Percentiles rank a stretch among this genome's conserved stretches.
These are phyloP conservation scores for Ectobius pallidus DNA, from an alignment of 2,888 invertebrate species.

Conservation along the genomic window DNA sequence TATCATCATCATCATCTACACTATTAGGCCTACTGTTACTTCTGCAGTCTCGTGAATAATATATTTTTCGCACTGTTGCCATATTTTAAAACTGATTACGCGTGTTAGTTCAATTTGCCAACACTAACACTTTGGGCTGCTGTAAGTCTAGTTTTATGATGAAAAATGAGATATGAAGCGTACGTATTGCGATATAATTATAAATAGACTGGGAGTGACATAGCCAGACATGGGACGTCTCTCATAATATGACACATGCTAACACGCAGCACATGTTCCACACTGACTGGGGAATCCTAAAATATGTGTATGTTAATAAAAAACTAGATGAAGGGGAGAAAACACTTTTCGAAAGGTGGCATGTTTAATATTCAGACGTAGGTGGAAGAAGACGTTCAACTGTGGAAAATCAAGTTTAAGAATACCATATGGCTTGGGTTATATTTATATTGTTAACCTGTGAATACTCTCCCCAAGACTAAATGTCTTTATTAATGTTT, in stretches of 20 bases:
- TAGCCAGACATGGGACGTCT: not conserved
- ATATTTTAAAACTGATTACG: not conserved
- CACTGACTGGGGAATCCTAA: not conserved
- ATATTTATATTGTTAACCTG: too few relatives aligned
- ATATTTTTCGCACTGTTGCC: too few relatives aligned
- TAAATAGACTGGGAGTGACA: slow-evolving; percentile 2
- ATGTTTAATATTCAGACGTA: not conserved
- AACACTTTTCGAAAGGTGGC: not conserved
- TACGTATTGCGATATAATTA: not conserved
- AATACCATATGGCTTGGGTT: slow-evolving; percentile 6
- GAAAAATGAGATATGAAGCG: not conserved
- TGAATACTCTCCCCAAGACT: too few relatives aligned
- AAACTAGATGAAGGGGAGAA: not conserved
- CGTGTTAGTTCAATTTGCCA: not conserved
- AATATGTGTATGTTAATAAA: slow-evolving; percentile 11
- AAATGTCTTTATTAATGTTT: too few relatives aligned
- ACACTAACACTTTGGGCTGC: not conserved
- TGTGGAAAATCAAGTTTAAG: not conserved
- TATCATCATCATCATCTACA: too few relatives aligned
- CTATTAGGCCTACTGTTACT: too few relatives aligned
- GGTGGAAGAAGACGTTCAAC: not conserved
- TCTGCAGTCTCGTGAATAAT: too few relatives aligned
- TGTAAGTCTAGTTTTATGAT: not conserved
- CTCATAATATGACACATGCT: not conserved
- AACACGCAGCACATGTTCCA: not conserved